Evolutionary conservation across 2,888 invertebrate species (phyloP), one percentile per base, ranked within the genome.

Genomic region (Caenorhabditis sp.): DNA sequence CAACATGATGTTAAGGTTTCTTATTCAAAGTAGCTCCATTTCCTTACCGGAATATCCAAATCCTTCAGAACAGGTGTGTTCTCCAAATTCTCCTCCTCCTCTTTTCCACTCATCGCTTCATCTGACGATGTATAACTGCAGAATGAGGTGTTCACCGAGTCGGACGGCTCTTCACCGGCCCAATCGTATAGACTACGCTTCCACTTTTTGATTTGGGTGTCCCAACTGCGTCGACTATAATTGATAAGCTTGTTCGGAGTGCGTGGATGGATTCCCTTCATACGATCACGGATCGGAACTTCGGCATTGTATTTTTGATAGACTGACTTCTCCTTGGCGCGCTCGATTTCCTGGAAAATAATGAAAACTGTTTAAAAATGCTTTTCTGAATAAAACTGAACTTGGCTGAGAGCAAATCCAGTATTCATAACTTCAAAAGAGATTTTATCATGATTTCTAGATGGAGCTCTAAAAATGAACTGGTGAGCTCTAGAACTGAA

Each of bases 181-280:
- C 82, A 87, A 23, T 71, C 77, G 72, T 86, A 86, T 26, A 86
- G 72, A 10, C 78, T 71, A 25, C 79, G 72, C 69, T 86, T 86
- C 86, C 86, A 86, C 21, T 70, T 71, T 31, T 77, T 75, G 10
- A 82, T 64, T 78, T 82, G 91, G 31, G 92, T 92, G 88, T 97
- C 97, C 93, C 95, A 97, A 14, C 93, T 95, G 79, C 97, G 91
- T 53, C 97, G 91, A 83, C 95, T 95, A 89, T 93, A 95, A 89
- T 95, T 94, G 27, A 91, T 88, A 86, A 91, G 91, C 89, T 95
- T 95, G 83, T 94, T 93, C 3, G 97, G 97, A 1, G 97, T 97
- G 84, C 91, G 91, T 1, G 96, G 97, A 89, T 96, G 93, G 4
- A 78, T 59, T 23, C 76, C 81, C 62, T 76, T 76, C 43, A 77